Conservation (phyloP, 2,888 invertebrate genomes). For the Eupithecia dodoneata region DNA sequence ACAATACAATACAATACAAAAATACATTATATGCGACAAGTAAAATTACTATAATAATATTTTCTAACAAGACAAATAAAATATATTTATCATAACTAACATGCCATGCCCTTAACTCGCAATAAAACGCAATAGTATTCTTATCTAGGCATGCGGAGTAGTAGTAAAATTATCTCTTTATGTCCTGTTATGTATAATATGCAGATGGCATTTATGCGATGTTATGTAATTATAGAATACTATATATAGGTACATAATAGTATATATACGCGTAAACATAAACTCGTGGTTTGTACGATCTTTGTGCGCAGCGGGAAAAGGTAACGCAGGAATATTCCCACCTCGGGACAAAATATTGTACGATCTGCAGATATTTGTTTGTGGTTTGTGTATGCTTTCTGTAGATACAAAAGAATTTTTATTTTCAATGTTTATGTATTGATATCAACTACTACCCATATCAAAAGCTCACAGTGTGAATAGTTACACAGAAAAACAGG, state of each 20-base stretch:
- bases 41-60: too few relatives aligned
- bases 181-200: constrained; percentile 22
- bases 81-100: constrained; percentile 20
- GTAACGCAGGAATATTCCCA: not conserved
- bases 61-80: too few relatives aligned
- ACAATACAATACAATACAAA: too few relatives aligned
- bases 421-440: too few relatives aligned
- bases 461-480: too few relatives aligned
- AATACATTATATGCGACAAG: too few relatives aligned
- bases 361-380: too few relatives aligned
- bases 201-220: constrained; percentile 26
- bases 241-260: not conserved
- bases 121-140: constrained; percentile 54
- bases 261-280: not conserved
- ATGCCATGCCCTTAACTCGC: constrained; percentile 51
- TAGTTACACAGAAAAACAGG: too few relatives aligned
- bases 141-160: constrained; percentile 54
- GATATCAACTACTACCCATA: too few relatives aligned
- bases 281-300: not conserved
- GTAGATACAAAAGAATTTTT: too few relatives aligned
- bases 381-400: too few relatives aligned
- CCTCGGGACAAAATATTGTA: too few relatives aligned
- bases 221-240: constrained; percentile 24
- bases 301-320: not conserved
- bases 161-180: constrained; percentile 59